Evolutionary conservation across 2,888 invertebrate species (phyloP).

Genomic region (Ophioninae sp.): DNA sequence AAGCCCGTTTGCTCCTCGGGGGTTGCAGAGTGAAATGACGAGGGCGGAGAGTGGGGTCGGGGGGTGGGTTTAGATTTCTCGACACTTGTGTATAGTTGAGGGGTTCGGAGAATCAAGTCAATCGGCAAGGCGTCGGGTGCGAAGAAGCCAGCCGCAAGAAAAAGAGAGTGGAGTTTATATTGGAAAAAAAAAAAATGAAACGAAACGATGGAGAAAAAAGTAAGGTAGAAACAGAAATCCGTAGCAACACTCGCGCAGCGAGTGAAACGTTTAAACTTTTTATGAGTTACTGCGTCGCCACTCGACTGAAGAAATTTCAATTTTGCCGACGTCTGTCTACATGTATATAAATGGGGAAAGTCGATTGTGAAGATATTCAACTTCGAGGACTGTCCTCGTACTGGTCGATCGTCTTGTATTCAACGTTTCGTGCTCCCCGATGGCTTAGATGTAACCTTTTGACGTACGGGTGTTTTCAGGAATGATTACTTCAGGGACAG

Average conservation of each 20-base stretch:
- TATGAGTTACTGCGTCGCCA: slow-evolving; percentile 81
- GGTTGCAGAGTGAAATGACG: slow-evolving; percentile 27
- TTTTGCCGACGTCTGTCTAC: slow-evolving; percentile 73
- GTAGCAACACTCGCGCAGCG: slow-evolving; percentile 72
- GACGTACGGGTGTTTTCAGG: not conserved
- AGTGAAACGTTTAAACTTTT: slow-evolving; percentile 80
- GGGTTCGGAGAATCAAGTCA: slow-evolving; percentile 68
- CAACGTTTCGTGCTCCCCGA: not conserved
- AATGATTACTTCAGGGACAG: not conserved
- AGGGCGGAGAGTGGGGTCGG: slow-evolving; percentile 15
- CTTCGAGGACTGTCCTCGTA: not conserved
- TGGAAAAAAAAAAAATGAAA: slow-evolving; percentile 58
- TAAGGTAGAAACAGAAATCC: slow-evolving; percentile 37
- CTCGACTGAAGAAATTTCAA: slow-evolving; percentile 80
- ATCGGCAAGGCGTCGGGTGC: slow-evolving; percentile 68
- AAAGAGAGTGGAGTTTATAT: slow-evolving; percentile 66
- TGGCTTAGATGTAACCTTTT: not conserved
- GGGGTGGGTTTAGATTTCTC: slow-evolving; percentile 31
- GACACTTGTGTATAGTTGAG: slow-evolving; percentile 49
- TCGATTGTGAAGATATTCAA: not conserved
- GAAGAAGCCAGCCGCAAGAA: slow-evolving; percentile 55
- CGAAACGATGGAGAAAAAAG: slow-evolving; percentile 34
- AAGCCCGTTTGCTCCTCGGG: slow-evolving; percentile 45
- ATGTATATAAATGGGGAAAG: not conserved
- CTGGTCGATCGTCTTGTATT: not conserved